phyloP scores from a whole-genome alignment of 2,113 vertebrate genomes.

The Podarcis raffonei region DNA sequence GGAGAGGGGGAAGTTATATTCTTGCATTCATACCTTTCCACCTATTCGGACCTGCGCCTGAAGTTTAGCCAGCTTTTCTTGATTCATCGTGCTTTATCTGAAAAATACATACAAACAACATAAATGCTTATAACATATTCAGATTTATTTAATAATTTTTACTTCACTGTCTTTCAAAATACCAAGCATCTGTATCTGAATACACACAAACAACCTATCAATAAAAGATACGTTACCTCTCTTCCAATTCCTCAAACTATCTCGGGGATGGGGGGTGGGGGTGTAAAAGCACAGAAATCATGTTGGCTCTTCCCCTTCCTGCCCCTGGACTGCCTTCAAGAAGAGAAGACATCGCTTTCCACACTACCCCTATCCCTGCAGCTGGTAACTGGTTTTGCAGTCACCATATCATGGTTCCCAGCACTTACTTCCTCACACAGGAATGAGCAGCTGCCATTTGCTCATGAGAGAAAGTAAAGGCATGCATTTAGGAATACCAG shows the following conservation, averaged over 20 bases:
- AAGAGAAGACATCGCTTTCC: neutral
- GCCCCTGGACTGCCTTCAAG: neutral
- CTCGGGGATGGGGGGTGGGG: neutral
- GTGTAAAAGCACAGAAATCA: neutral
- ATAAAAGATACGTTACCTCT: no score
- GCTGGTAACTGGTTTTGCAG: neutral
- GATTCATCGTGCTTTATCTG: constrained; percentile 87
- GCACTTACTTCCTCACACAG: neutral
- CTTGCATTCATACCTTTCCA: constrained; percentile 88
- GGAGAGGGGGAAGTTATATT: neutral
- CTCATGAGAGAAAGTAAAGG: neutral
- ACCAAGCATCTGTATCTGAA: neutral
- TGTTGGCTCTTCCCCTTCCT: no score
- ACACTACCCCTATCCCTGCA: no score
- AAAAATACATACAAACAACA: neutral
- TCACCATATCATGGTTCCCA: neutral
- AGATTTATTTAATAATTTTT: neutral
- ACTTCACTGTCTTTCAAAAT: neutral
- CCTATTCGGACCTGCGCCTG: constrained; percentile 99
- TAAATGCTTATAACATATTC: neutral
- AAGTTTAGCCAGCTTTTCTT: constrained; percentile 98
- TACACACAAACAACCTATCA: neutral
- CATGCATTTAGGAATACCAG: no score
- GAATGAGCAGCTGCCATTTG: neutral
- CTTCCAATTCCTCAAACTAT: neutral